phyloP scores from a whole-genome alignment of 2,113 vertebrate species.

The Xenopus laevis region DNA sequence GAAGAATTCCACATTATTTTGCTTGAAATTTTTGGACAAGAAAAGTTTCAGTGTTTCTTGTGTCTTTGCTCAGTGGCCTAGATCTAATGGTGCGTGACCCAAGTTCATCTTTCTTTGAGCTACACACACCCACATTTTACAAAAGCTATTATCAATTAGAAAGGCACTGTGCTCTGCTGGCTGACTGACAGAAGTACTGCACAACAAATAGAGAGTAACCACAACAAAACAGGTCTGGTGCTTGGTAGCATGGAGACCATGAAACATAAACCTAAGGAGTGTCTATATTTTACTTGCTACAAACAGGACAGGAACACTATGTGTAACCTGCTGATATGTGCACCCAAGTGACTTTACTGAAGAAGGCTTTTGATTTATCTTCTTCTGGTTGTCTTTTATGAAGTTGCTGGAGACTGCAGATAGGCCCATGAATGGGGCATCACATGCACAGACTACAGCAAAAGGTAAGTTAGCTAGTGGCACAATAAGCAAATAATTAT shows the following conservation, averaged over 20 bases:
- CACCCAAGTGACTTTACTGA: no score
- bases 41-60: neutral
- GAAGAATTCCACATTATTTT: no score
- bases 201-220: slow-evolving; percentile 37
- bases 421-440: no score
- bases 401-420: neutral
- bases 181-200: slow-evolving; percentile 2
- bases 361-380: no score
- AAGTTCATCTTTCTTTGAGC: neutral
- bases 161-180: neutral
- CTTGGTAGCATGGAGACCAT: slow-evolving; percentile 20
- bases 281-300: neutral
- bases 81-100: neutral
- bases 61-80: neutral
- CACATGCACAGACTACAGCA: no score
- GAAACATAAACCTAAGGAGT: neutral
- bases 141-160: neutral
- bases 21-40: neutral
- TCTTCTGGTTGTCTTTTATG: neutral
- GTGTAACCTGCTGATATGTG: neutral
- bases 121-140: neutral
- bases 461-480: no score
- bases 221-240: slow-evolving; percentile 45
- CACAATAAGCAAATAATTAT: no score
- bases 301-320: neutral